phyloP scores from a whole-genome alignment of 2,888 invertebrate species.

The Dasysyrphus albostriatus region DNA sequence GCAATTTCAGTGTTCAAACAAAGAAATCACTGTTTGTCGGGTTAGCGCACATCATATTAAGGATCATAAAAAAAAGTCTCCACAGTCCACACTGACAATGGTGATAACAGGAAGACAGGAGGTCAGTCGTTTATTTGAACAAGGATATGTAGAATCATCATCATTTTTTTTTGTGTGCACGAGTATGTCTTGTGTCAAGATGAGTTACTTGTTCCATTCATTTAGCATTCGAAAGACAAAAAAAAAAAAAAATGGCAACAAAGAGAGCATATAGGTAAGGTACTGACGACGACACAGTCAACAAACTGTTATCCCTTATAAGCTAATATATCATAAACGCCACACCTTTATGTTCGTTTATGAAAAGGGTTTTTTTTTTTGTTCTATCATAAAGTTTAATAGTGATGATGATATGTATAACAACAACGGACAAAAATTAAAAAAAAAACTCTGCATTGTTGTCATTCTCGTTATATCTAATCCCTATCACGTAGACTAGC shows the following conservation, averaged over 20 bases:
- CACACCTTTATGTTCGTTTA: constrained; percentile 42
- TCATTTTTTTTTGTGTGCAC: neutral
- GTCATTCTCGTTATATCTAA: constrained; percentile 36
- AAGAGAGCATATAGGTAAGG: no score
- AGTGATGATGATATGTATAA: constrained; percentile 12
- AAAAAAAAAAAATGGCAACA: neutral
- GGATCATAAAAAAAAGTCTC: neutral
- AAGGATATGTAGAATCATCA: constrained; percentile 45
- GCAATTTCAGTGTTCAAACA: constrained; percentile 63
- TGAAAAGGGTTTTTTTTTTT: neutral
- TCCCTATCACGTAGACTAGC: constrained; percentile 1
- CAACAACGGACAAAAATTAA: no score
- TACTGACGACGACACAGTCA: constrained; percentile 35
- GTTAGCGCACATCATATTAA: constrained; percentile 22
- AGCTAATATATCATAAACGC: constrained; percentile 55
- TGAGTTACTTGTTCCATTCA: constrained; percentile 50
- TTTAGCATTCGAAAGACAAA: constrained; percentile 7
- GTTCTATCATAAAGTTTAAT: neutral
- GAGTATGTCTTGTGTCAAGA: constrained; percentile 35
- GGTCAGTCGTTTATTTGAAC: constrained; percentile 46
- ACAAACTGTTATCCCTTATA: constrained; percentile 49
- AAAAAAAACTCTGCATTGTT: constrained; percentile 33
- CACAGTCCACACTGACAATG: constrained; percentile 6
- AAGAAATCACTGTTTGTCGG: constrained; percentile 63
- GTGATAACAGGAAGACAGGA: constrained; percentile 44